phyloP scores from a whole-genome alignment of 2,113 vertebrate genomes.

The Columba livia region DNA sequence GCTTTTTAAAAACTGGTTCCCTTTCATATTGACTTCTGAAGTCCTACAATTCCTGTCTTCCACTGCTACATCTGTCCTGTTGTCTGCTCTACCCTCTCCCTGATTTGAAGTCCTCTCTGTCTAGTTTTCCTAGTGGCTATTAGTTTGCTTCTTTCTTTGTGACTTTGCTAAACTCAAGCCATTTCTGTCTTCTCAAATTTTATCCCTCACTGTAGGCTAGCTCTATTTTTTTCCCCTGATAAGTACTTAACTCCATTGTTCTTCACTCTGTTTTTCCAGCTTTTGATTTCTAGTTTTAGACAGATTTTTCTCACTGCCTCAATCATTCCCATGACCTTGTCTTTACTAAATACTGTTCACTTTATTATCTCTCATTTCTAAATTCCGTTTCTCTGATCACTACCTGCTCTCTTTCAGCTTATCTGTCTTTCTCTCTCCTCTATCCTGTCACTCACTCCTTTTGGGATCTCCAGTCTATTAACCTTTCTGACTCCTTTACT shows the following conservation, averaged over 20 bases:
- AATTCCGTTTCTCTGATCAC: conserved; percentile 55
- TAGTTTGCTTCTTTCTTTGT: neutral
- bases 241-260: neutral
- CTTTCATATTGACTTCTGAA: neutral
- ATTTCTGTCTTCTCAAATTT: neutral
- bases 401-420: conserved; percentile 32
- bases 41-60: neutral
- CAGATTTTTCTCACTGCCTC: conserved; percentile 11
- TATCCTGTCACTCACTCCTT: conserved; percentile 58
- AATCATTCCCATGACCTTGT: conserved; percentile 49
- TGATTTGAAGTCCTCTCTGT: neutral
- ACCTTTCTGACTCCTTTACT: conserved; percentile 62
- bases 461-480: conserved; percentile 63
- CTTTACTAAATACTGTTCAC: conserved; percentile 51
- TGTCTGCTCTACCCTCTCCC: neutral
- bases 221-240: neutral
- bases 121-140: neutral
- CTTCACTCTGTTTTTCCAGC: conserved; percentile 17
- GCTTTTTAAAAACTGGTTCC: neutral
- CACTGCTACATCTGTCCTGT: neutral
- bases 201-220: neutral
- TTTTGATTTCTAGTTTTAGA: conserved; percentile 21
- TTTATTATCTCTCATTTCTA: conserved; percentile 52
- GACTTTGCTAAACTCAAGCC: neutral
- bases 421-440: conserved; percentile 49